Evolutionary conservation across 2,113 vertebrate genomes (phyloP).

Genomic region (Crotalus helleri): DNA sequence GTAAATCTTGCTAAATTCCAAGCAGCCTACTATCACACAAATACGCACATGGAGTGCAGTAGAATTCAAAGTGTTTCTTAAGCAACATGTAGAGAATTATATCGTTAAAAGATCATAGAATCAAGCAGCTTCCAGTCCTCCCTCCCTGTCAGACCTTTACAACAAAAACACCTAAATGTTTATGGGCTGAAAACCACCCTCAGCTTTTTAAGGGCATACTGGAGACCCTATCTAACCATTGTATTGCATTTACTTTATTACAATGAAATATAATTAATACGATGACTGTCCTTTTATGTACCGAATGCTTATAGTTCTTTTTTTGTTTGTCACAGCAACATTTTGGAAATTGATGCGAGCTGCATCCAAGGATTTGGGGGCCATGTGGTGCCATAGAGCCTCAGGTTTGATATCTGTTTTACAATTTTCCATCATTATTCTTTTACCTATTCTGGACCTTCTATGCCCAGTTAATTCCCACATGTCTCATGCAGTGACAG

Average conservation of each 20-base stretch:
- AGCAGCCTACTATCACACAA: not conserved
- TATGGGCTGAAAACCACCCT: not conserved
- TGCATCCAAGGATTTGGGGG: not conserved
- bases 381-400: not conserved
- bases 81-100: too few relatives aligned
- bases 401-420: not conserved
- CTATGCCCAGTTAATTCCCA: not conserved
- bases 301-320: not conserved
- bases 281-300: not conserved
- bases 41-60: not conserved
- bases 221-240: not conserved
- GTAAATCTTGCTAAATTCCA: not conserved
- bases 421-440: not conserved
- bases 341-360: not conserved
- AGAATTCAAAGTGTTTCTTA: not conserved
- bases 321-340: too few relatives aligned
- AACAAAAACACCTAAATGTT: not conserved
- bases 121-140: not conserved
- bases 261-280: not conserved
- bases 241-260: not conserved
- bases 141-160: not conserved
- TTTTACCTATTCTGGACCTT: not conserved
- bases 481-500: not conserved
- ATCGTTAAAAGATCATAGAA: not conserved
- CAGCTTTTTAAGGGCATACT: not conserved